phyloP scores from a whole-genome alignment of 2,888 invertebrate genomes.

The Drosophila stalkeri region DNA sequence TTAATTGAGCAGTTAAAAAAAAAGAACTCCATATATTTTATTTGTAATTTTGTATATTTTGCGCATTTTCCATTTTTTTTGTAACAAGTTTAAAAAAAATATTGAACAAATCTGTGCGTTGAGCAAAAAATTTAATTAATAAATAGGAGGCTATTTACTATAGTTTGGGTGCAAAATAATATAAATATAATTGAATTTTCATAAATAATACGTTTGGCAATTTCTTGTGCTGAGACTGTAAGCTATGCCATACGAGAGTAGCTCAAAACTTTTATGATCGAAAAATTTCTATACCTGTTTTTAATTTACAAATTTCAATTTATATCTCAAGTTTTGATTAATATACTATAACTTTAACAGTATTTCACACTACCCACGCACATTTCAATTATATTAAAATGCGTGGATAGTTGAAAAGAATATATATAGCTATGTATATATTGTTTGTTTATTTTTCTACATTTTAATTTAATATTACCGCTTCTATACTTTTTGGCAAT shows the following conservation, averaged over 20 bases:
- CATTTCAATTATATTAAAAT: background rate
- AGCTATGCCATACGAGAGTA: background rate
- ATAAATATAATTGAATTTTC: background rate
- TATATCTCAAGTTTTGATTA: background rate
- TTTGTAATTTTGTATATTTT: background rate
- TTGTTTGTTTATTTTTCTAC: background rate
- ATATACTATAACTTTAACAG: background rate
- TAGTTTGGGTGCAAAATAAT: background rate
- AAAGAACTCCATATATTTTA: background rate
- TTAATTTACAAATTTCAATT: background rate
- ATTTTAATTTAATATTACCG: too few species aligned
- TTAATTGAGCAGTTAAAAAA: background rate
- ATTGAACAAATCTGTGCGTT: conserved; percentile 2
- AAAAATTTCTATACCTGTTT: background rate
- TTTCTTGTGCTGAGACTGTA: background rate
- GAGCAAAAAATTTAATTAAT: background rate
- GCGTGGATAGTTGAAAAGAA: background rate
- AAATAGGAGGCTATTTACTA: too few species aligned
- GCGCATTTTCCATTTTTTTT: background rate
- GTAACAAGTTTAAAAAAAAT: background rate
- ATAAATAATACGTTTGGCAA: background rate
- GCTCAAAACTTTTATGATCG: background rate
- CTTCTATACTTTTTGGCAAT: background rate
- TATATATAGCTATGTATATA: background rate
- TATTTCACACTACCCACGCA: background rate